These are phyloP conservation scores for Alligator sinensis DNA, from an alignment of 2,113 vertebrate species.

Conservation along the genomic window DNA sequence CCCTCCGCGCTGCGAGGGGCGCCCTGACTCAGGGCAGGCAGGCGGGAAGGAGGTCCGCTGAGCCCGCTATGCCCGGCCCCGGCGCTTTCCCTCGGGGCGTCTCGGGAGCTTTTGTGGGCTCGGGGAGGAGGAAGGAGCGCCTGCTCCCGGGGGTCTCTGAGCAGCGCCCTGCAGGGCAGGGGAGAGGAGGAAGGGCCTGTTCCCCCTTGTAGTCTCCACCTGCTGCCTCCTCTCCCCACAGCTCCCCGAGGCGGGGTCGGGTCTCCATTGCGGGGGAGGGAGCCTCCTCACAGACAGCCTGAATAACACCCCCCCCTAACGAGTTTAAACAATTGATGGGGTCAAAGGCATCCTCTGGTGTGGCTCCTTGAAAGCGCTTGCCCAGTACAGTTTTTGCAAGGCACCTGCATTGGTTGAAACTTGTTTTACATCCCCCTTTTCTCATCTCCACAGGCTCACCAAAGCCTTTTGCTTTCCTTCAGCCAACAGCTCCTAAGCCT, in stretches of 20 bases:
- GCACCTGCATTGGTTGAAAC: background rate
- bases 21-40: background rate
- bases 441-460: background rate
- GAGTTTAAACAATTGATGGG: background rate
- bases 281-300: background rate
- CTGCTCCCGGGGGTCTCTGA: constrained; percentile 66
- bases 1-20: background rate
- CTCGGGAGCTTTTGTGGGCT: background rate
- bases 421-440: background rate
- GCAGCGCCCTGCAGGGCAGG: constrained; percentile 13
- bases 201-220: too few species aligned
- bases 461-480: background rate
- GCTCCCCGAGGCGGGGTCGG: too few species aligned
- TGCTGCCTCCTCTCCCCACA: too few species aligned
- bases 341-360: background rate
- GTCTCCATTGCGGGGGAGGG: too few species aligned
- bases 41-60: background rate
- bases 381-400: background rate
- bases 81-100: constrained; percentile 68
- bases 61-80: constrained; percentile 71
- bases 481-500: too few species aligned
- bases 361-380: background rate
- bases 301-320: background rate
- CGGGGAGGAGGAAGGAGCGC: background rate
- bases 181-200: too few species aligned